These are phyloP conservation scores for Cyanoderma ruficeps DNA, from an alignment of 2,113 vertebrate species.

Conservation along the genomic window DNA sequence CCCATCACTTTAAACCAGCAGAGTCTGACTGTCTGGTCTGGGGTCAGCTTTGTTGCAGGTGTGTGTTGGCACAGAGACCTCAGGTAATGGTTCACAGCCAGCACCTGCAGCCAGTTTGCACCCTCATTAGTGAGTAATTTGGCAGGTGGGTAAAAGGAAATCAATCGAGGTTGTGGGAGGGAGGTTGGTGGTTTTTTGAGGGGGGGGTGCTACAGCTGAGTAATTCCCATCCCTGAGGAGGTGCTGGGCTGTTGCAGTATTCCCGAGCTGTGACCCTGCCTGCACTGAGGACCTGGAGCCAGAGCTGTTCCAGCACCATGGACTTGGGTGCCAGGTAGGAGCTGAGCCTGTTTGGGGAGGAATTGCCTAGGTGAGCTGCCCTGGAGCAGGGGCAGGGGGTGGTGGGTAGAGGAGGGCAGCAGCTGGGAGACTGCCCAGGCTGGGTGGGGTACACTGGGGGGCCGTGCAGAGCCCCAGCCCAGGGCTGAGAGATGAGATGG, in stretches of 20 bases:
- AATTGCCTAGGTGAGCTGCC: accelerated
- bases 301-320: accelerated
- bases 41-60: not conserved
- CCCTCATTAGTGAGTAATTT: accelerated
- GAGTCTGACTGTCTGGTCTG: not conserved
- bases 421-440: accelerated
- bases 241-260: accelerated
- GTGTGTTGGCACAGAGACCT: accelerated
- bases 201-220: not conserved
- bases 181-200: accelerated
- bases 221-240: accelerated
- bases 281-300: accelerated
- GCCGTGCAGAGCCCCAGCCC: not conserved
- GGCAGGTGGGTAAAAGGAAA: not conserved
- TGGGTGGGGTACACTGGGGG: not conserved
- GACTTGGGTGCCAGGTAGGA: not conserved
- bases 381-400: no score
- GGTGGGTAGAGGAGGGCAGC: not conserved
- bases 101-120: not conserved
- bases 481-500: not conserved
- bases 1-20: accelerated
- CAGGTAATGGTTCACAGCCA: accelerated
- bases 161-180: not conserved
- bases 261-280: accelerated
- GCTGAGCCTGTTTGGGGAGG: accelerated